phyloP scores from a whole-genome alignment of 2,113 vertebrate species.

The Progne subis region DNA sequence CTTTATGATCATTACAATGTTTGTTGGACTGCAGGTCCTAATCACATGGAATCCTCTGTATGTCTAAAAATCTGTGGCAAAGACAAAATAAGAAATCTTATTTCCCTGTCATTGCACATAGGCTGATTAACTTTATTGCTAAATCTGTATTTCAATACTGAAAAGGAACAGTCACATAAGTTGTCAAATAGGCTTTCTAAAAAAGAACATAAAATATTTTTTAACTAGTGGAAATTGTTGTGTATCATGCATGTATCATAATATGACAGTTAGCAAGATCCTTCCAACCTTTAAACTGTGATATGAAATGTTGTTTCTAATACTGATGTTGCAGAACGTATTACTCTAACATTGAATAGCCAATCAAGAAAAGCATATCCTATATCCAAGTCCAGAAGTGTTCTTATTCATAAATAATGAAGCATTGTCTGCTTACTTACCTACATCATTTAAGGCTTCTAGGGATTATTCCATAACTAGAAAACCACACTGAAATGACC shows the following conservation, averaged over 20 bases:
- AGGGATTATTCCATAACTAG: background rate
- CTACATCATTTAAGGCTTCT: background rate
- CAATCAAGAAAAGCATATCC: background rate
- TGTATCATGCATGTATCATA: background rate
- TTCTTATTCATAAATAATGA: background rate
- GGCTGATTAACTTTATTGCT: background rate
- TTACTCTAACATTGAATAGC: background rate
- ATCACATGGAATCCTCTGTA: background rate
- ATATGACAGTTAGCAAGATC: background rate
- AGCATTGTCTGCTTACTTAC: background rate
- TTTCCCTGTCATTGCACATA: background rate
- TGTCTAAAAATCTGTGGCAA: background rate
- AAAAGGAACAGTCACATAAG: background rate
- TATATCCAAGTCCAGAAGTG: background rate
- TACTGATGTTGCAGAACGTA: background rate
- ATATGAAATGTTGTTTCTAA: background rate
- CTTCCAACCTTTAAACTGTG: background rate
- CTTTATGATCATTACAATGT: background rate
- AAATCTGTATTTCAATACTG: background rate
- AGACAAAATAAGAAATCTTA: background rate
- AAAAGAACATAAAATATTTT: background rate
- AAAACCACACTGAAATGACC: background rate
- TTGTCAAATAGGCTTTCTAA: background rate
- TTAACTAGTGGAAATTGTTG: background rate
- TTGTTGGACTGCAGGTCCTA: background rate